Evolutionary conservation across 2,797 vertebrate genomes (phyloP), one percentile per base, ranked within the genome.

Genomic region (Ambastaia sidthimunki): DNA sequence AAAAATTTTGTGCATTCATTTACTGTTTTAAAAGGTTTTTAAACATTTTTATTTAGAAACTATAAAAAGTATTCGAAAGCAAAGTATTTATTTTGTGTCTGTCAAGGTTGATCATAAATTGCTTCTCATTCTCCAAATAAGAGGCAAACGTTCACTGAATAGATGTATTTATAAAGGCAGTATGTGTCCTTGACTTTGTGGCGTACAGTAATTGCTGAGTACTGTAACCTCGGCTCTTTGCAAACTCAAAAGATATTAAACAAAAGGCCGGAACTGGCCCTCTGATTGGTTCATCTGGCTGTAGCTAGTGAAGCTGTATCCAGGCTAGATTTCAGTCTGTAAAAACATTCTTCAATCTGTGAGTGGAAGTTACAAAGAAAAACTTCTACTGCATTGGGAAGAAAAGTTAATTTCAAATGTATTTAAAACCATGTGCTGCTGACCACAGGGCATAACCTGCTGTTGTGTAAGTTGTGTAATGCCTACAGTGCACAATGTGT

Each of bases 151-250:
- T 44, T 52, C 11, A 62, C 23, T 60, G 72, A 82, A 80, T 62
- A 37, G 47, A 37, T 21, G 25, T 28, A 62, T 50, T 80, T 34
- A 62, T 77, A 31, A 81, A 76, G 57, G 11, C 23, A 31, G n/a
- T 37, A 6, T 79, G 65, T 47, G 63, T 55, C 80, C 80, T 81
- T 85, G 78, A 69, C 47, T 71, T 60, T 80, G 55, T 70, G 52
- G 66, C 73, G 76, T 55, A 31, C 44, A 66, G 79, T 60, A 19
- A 70, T 78, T 78, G 54, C 44, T 75, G 63, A 78, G 47, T 19
- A 68, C 31, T 62, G 60, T 72, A 76, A 78, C 79, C 77, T 55
- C 85, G 80, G 70, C 74, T 82, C 10, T 63, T 41, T 80, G 52
- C 54, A 73, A 80, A 65, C 44, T 78, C 41, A 16, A 48, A 77